Base-by-base conservation (phyloP, 2,113 vertebrate species). In the Oncorhynchus gorbuscha region DNA sequence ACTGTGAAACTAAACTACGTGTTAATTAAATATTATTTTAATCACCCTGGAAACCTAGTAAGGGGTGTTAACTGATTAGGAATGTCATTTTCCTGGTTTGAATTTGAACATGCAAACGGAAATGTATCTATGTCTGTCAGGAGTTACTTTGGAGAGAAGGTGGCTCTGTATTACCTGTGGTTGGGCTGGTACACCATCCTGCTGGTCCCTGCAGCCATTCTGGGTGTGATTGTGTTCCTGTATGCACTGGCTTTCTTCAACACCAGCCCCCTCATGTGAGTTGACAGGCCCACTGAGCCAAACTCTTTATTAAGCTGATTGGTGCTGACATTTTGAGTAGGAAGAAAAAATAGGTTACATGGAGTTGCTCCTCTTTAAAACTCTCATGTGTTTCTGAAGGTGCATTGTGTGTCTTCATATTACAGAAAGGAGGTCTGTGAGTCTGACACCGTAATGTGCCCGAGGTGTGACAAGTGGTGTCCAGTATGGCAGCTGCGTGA, bases 161-260 rank as follows among this genome's bases (percentile, higher is more conserved):
- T 95, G 83, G 96, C 96, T 0, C 87, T 98, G 75, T 99, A 99
- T 86, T 97, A 96, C 1, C 91, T 95, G 71, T 99, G 97, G 97
- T 91, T 98, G 14, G 93, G 94, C 75, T 98, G 95, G 96, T 99
- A 99, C 84, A 98, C 96, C 28, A 89, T 16, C 77, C 83, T 97
- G 90, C 91, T 99, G 81, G 20, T 92, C 0, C 83, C 94, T 0
- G 97, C 96, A 0, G 93, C 97, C 0, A 0, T 55, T 9, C 64
- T 77, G 0, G 97, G 97, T 24, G 6, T 95, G 39, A 0, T 93
- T 0, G 72, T 96, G 18, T 92, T 97, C 4, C 85, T 96, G 12
- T 94, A 93, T n/a, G 96, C 94, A 22, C 85, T 96, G 0, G 86
- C 94, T 0, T 88, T 93, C 62, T 97, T 96, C 75, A 85, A 85